Base-by-base conservation (phyloP, 1,140 invertebrate species). In the Anoplophora glabripennis region DNA sequence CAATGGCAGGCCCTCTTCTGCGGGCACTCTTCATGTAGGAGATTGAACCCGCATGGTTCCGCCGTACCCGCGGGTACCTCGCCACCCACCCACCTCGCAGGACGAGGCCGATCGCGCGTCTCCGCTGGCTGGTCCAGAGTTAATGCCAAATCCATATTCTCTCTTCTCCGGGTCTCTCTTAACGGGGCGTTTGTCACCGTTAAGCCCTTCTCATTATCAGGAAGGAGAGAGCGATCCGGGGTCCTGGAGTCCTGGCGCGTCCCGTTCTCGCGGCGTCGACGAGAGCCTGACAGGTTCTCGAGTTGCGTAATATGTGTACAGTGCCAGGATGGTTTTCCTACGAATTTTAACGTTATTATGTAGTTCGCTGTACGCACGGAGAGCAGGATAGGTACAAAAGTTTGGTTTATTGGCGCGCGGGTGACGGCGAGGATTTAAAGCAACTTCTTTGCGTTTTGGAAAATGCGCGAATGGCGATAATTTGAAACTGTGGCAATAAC, bases 11-110 rank as follows among this genome's bases (percentile, higher is more conserved):
- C 57, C 46, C 42, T 52, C 47, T 57, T 68, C 61, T 49, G 63
- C 66, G 62, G 67, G 62, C 62, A 68, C 67, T 70, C 61, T 70
- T 58, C 44, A 57, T 63, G 61, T 59, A 66, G 64, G 63, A 70
- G 64, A 64, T 60, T 66, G 70, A 70, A 69, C 70, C 69, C 64
- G 67, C 66, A 70, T 71, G 70, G 70, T 71, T 70, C 69, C 71
- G 46, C 34, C 53, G 61, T 67, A 67, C 62, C 61, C 54, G 53
- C 55, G 63, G 67, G 64, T 66, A 65, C 67, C 57, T 53, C 59
- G 49, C 41, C 57, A 33, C 42, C 57, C 68, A 61, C 37, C 49
- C 35, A 44, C 56, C 56, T n/a, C 18, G 21, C 36, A 35, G 10
- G 11, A 37, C 35, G 36, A 21, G 10, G 15, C 8, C 34, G 21